Conservation (phyloP, 2,113 vertebrate genomes). For the Chaetorhynchus papuensis region DNA sequence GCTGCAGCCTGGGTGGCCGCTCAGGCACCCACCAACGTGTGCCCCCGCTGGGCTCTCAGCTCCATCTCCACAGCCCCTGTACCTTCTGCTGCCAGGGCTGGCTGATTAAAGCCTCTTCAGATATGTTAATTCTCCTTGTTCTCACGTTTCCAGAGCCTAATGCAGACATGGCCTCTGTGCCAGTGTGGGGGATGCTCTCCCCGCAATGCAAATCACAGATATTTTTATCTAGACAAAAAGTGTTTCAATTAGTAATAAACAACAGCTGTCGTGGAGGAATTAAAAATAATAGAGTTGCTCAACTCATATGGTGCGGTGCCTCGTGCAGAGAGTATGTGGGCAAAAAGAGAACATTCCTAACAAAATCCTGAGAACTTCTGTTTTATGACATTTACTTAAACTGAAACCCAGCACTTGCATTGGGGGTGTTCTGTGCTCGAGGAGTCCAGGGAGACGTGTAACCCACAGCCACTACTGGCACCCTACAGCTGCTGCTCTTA, state of each 20-base stretch:
- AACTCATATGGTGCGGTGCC: background rate
- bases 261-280: background rate
- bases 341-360: background rate
- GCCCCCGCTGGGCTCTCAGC: background rate
- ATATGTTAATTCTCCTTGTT: background rate
- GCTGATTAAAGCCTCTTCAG: background rate
- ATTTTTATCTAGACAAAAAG: constrained; percentile 10
- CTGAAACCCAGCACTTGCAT: background rate
- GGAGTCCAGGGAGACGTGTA: accelerated
- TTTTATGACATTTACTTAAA: background rate
- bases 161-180: background rate
- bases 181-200: background rate
- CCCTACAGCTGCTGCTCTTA: accelerated
- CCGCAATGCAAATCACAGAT: background rate
- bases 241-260: constrained; percentile 25
- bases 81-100: background rate
- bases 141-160: background rate
- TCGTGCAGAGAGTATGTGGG: background rate
- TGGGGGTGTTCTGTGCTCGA: background rate
- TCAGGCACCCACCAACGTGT: accelerated
- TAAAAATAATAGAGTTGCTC: constrained; percentile 20
- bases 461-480: background rate
- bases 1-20: background rate
- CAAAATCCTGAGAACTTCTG: background rate
- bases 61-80: background rate